A percentile compares a stretch with the other conserved stretches of the same genome.
These are phyloP conservation scores for Mastigias papua DNA, from an alignment of 30 jellyfish, hydroid and myxozoan species.

Conservation along the genomic window DNA sequence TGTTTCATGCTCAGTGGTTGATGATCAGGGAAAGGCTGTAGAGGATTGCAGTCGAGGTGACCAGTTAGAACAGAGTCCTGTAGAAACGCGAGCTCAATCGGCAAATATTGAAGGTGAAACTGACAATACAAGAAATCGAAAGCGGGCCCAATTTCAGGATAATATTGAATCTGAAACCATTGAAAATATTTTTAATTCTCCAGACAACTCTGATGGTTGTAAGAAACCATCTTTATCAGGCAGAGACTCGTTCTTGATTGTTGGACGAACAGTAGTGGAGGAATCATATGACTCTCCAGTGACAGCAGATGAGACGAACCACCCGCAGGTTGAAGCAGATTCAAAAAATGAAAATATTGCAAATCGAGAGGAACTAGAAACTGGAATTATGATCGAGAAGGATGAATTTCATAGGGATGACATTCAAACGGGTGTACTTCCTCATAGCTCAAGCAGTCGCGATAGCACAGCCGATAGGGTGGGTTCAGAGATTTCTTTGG, in stretches of 20 bases:
- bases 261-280: background rate
- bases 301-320: background rate
- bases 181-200: slow-evolving; percentile 38
- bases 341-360: background rate
- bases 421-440: background rate
- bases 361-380: background rate
- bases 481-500: background rate
- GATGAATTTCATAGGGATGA: background rate
- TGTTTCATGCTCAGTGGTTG: background rate
- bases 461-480: background rate
- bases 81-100: too few relatives aligned
- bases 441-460: background rate
- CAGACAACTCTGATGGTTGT: background rate
- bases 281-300: background rate
- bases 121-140: background rate
- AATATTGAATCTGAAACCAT: slow-evolving; percentile 21
- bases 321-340: background rate
- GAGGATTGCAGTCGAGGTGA: background rate
- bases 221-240: background rate
- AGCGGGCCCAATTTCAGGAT: background rate
- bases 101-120: background rate
- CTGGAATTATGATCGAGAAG: background rate
- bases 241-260: background rate
- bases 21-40: background rate
- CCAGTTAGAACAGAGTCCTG: background rate